phyloP scores from a whole-genome alignment of 2,888 invertebrate genomes.

The Nudaria mundana region DNA sequence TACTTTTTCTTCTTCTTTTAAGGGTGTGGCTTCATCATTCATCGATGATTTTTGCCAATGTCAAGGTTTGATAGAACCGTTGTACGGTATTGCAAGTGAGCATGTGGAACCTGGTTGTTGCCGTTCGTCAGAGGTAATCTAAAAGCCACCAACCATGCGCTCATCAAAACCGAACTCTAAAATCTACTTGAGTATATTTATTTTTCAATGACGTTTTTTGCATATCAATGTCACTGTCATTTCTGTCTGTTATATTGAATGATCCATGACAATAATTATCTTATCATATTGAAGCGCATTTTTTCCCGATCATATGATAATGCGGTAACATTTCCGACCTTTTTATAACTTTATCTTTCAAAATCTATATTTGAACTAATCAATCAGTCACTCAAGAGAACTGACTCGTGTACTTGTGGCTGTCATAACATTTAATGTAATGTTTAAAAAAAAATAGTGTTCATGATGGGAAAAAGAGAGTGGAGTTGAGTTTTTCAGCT shows the following conservation, averaged over 20 bases:
- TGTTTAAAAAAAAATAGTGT: no score
- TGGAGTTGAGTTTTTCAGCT: no score
- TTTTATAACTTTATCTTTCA: neutral
- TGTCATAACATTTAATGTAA: neutral
- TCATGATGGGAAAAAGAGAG: no score
- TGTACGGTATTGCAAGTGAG: no score
- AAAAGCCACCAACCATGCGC: no score
- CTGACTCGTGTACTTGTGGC: neutral
- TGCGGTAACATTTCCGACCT: neutral
- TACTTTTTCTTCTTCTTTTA: no score
- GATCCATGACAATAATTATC: constrained; percentile 1
- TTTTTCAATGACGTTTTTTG: neutral
- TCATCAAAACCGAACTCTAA: neutral
- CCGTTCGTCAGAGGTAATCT: neutral
- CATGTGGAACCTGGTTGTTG: neutral
- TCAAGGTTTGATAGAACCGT: no score
- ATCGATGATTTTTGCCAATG: no score
- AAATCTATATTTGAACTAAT: neutral
- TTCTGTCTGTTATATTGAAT: constrained; percentile 1
- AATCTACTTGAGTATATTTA: neutral
- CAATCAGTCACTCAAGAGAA: constrained; percentile 3
- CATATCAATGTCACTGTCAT: constrained; percentile 3
- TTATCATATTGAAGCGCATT: constrained; percentile 2
- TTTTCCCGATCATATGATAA: constrained; percentile 6
- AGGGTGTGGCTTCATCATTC: no score